A percentile compares a stretch with the other conserved stretches of the same genome.
Evolutionary conservation across 2,888 invertebrate genomes (phyloP).

Genomic region (Scrobipalpa atriplicella): DNA sequence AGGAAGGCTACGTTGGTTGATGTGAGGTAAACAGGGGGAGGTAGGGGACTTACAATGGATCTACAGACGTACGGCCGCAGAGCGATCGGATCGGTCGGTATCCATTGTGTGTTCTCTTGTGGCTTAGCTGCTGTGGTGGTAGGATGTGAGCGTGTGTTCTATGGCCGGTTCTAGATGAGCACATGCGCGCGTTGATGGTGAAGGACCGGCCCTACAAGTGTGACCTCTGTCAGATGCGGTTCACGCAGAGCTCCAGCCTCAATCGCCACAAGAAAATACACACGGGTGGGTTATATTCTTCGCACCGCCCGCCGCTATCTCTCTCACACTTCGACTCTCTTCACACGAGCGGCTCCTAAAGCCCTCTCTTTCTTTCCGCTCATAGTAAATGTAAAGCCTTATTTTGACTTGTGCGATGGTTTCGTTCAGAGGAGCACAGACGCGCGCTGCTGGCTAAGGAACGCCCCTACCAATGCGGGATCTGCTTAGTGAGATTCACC

Average conservation of each 20-base stretch:
- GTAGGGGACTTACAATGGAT: conserved; percentile 66
- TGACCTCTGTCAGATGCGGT: conserved; percentile 86
- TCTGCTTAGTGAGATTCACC: conserved; percentile 86
- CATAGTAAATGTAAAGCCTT: conserved; percentile 44
- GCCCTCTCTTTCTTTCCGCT: conserved; percentile 38
- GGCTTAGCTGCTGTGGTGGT: conserved; percentile 36
- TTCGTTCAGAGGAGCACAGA: conserved; percentile 77
- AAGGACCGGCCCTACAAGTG: conserved; percentile 85
- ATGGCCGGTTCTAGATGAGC: conserved; percentile 80
- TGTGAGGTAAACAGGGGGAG: conserved; percentile 80
- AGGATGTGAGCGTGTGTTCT: conserved; percentile 54
- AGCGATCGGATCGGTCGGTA: conserved; percentile 29
- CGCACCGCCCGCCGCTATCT: conserved; percentile 56
- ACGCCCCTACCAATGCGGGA: conserved; percentile 85
- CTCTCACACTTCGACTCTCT: conserved; percentile 42
- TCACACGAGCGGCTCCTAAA: conserved; percentile 45
- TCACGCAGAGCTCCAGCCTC: conserved; percentile 88
- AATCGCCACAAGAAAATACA: conserved; percentile 88
- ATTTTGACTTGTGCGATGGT: conserved; percentile 63
- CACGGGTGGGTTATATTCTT: conserved; percentile 79
- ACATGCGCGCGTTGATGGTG: conserved; percentile 80
- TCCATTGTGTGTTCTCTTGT: conserved; percentile 60
- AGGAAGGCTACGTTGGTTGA: conserved; percentile 68
- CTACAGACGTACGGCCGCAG: conserved; percentile 17
- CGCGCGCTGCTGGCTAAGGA: conserved; percentile 76